Base-by-base conservation (phyloP, 2,888 invertebrate species). In the Taphrorychus bicolor region DNA sequence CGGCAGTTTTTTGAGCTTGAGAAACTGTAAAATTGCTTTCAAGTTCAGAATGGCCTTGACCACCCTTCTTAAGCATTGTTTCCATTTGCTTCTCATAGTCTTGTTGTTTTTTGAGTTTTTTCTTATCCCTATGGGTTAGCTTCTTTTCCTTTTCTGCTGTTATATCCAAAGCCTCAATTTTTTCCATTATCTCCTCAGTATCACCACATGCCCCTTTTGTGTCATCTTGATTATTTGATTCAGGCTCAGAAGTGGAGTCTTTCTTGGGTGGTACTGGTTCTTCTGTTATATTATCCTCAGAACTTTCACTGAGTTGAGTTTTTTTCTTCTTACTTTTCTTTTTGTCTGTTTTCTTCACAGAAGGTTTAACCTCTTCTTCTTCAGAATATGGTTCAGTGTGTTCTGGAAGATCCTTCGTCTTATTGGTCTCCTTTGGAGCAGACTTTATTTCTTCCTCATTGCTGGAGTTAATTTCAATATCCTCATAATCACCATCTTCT, bases 11-110 rank as follows among this genome's bases (percentile, higher is more conserved):
- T 84, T 89, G 88, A 74, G 89, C 87, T 85, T 92, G 92, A 3
- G 98, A 98, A 70, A 99, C 93, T 2, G 98, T 95, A 80, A 99
- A 99, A 82, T 98, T 98, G 40, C 92, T 92, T 66, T 93, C 95
- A 14, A 97, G 84, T 63, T 95, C 94, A 42, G 94, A 94, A 79
- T 94, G 93, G 0, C 94, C 95, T 79, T 93, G 91, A 0, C 95
- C 94, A 17, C 94, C 71, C 81, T 94, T 93, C 79, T 91, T 93
- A 1, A 92, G 90, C 83, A 95, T 83, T 74, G 91, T 79, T 79
- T 95, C 94, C 87, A 95, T 85, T 79, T 94, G 93, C 76, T 91
- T 91, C 77, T 95, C 94, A 82, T 93, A 95, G 77, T 95, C 95
- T 78, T 91, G 89, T 83, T 92, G 89, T 75, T 95, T 95, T 80